phyloP scores from a whole-genome alignment of 2,113 vertebrate species.

The Tinamus guttatus region DNA sequence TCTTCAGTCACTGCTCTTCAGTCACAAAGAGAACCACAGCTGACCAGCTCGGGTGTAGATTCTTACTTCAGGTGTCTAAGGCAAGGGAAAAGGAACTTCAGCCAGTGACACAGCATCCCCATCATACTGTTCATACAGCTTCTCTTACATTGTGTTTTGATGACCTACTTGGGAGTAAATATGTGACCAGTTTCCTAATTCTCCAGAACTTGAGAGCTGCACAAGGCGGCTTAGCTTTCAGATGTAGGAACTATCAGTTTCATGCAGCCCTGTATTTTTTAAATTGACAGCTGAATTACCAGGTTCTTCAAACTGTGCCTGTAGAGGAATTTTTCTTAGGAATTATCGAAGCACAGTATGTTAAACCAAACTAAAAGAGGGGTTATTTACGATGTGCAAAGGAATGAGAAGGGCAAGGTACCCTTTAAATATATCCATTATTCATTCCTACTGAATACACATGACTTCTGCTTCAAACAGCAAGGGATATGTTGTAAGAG shows the following conservation, averaged over 20 bases:
- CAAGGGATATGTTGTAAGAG: slow-evolving; percentile 55
- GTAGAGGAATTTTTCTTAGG: background rate
- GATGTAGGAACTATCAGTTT: background rate
- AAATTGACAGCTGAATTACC: slow-evolving; percentile 32
- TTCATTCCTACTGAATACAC: slow-evolving; percentile 70
- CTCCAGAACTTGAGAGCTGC: background rate
- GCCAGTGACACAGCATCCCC: background rate
- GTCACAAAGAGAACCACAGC: background rate
- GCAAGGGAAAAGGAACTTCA: background rate
- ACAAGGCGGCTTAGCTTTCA: background rate
- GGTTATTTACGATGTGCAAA: slow-evolving; percentile 58
- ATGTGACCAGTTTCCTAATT: background rate
- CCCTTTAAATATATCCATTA: slow-evolving; percentile 72
- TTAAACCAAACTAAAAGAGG: slow-evolving; percentile 29
- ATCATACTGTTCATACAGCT: background rate
- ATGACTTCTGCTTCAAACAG: slow-evolving; percentile 67
- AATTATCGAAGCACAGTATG: background rate
- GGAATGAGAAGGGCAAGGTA: slow-evolving; percentile 55
- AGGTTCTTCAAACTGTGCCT: slow-evolving; percentile 30
- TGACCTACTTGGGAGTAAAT: background rate
- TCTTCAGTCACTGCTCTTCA: background rate
- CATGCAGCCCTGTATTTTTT: background rate
- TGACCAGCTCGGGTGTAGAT: background rate
- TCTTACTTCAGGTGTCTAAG: background rate
- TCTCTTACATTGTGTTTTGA: background rate